These are phyloP conservation scores for Miichthys miiuy DNA, from an alignment of 2,797 vertebrate genomes.

Conservation along the genomic window DNA sequence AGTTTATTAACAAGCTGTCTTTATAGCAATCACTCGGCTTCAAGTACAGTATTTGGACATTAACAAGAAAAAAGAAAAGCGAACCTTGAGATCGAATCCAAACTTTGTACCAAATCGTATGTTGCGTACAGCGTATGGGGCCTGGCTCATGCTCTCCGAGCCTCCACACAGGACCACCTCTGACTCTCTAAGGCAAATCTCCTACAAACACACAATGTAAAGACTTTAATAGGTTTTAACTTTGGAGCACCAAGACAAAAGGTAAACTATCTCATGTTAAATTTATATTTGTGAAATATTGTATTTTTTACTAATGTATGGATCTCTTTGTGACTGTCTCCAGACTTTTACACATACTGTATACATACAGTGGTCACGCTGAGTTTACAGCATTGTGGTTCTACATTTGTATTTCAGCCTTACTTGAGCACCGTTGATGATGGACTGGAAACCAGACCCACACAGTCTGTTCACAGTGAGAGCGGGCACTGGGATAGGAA, in stretches of 20 bases:
- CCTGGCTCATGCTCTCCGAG: constrained; percentile 96
- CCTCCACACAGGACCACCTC: constrained; percentile 96
- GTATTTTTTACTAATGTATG: not conserved
- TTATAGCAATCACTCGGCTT: not conserved
- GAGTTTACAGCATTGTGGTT: not conserved
- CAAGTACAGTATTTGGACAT: not conserved
- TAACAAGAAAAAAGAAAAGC: not conserved
- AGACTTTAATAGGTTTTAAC: constrained; percentile 1
- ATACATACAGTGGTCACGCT: too few species aligned
- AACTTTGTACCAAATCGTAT: constrained; percentile 93
- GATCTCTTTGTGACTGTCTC: not conserved
- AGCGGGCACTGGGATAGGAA: constrained; percentile 90
- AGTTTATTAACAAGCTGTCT: constrained; percentile 10
- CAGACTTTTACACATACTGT: not conserved
- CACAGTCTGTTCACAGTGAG: constrained; percentile 96
- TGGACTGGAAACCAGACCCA: constrained; percentile 97
- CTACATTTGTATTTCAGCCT: constrained; percentile 17
- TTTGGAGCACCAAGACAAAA: not conserved
- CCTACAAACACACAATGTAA: constrained; percentile 81
- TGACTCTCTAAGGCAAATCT: constrained; percentile 93
- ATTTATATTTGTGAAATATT: not conserved
- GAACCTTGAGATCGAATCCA: constrained; percentile 91
- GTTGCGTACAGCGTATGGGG: constrained; percentile 92
- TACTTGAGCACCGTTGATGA: constrained; percentile 94
- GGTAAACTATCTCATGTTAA: rapidly evolving